phyloP scores from a whole-genome alignment of 2,797 vertebrate genomes.

The Lutjanus campechanus region DNA sequence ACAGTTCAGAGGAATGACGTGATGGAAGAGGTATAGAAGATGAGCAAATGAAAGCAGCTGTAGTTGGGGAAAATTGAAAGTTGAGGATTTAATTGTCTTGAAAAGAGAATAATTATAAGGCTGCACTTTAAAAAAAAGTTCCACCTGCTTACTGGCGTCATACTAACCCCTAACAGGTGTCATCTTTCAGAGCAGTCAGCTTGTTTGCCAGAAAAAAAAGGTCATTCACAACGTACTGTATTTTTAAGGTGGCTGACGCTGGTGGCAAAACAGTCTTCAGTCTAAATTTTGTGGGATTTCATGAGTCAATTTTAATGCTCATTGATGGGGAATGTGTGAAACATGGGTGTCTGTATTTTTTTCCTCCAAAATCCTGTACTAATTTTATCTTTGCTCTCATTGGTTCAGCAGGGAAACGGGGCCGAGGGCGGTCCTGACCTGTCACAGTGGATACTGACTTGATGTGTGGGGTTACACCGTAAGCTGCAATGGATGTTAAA shows the following conservation, averaged over 20 bases:
- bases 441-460: conserved; percentile 99
- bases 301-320: background rate
- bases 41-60: conserved; percentile 1
- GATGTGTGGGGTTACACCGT: conserved; percentile 99
- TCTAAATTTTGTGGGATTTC: background rate
- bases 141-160: conserved; percentile 55
- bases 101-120: conserved; percentile 2
- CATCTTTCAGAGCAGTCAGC: conserved; percentile 52
- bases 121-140: background rate
- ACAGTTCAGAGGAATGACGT: background rate
- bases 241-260: background rate
- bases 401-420: conserved; percentile 95
- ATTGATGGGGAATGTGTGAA: background rate
- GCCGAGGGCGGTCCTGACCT: conserved; percentile 99
- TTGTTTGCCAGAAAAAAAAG: conserved; percentile 52
- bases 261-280: background rate
- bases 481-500: conserved; percentile 96
- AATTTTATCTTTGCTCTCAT: conserved; percentile 86
- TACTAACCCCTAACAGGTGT: conserved; percentile 51
- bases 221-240: conserved; percentile 41
- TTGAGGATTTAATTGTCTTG: conserved; percentile 1
- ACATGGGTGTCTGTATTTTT: conserved; percentile 30
- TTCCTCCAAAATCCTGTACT: conserved; percentile 71
- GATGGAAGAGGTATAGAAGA: background rate
- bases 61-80: background rate